Evolutionary conservation across 2,113 vertebrate genomes (phyloP).

Genomic region (Condylura cristata): DNA sequence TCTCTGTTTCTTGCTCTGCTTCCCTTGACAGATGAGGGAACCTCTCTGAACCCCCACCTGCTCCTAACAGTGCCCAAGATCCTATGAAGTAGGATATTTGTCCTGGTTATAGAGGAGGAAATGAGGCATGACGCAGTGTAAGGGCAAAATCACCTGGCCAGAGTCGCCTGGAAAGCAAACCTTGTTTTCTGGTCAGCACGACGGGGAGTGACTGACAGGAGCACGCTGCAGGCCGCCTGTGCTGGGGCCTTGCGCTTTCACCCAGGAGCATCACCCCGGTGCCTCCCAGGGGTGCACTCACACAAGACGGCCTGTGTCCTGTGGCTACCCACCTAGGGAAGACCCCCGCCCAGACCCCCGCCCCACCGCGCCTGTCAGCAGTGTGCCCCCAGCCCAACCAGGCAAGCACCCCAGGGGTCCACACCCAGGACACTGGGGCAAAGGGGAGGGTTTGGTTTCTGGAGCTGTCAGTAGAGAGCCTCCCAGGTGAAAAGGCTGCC

Average conservation of each 20-base stretch:
- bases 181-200: not conserved
- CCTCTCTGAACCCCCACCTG: not conserved
- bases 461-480: not conserved
- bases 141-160: not conserved
- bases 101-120: not conserved
- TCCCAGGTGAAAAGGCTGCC: not conserved
- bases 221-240: not conserved
- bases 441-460: not conserved
- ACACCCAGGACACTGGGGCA: not conserved
- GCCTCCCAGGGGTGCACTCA: not conserved
- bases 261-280: not conserved
- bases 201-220: not conserved
- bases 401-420: not conserved
- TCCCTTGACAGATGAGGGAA: not conserved
- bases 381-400: not conserved
- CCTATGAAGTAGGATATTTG: not conserved
- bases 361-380: too few relatives aligned
- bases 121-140: not conserved
- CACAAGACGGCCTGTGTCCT: not conserved
- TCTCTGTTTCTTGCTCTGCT: not conserved
- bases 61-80: not conserved
- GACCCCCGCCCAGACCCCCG: too few relatives aligned
- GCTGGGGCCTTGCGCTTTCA: rapidly evolving
- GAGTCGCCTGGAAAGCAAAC: not conserved
- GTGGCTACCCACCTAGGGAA: not conserved